Evolutionary conservation across 2,113 vertebrate species (phyloP).

Genomic region (Kryptolebias marmoratus): DNA sequence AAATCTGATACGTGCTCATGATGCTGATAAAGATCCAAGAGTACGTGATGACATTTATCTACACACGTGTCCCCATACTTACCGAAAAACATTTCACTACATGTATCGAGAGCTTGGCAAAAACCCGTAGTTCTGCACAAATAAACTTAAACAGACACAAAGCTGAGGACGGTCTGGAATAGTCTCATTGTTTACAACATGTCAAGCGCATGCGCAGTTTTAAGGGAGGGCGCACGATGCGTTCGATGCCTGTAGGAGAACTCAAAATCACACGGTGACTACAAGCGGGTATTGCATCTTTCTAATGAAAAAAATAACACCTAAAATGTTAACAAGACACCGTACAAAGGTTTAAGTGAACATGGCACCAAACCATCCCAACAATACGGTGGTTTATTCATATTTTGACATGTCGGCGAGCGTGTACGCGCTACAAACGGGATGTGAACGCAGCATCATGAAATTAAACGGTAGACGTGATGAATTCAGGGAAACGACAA

Average conservation of each 20-base stretch:
- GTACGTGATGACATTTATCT: constrained; percentile 49
- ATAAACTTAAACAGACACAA: constrained; percentile 74
- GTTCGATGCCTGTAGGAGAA: constrained; percentile 53
- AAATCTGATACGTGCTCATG: constrained; percentile 61
- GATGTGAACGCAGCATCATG: constrained; percentile 25
- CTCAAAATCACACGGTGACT: background rate
- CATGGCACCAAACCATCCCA: too few relatives aligned
- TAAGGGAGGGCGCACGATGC: constrained; percentile 66
- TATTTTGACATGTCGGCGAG: too few relatives aligned
- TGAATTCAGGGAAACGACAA: constrained; percentile 33
- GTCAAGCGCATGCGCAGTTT: constrained; percentile 75
- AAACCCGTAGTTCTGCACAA: constrained; percentile 50
- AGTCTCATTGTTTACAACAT: constrained; percentile 83
- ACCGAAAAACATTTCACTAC: constrained; percentile 69
- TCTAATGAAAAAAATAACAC: too few relatives aligned
- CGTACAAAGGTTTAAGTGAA: too few relatives aligned
- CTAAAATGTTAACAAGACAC: too few relatives aligned
- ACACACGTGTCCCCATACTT: constrained; percentile 64
- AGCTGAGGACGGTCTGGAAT: constrained; percentile 78
- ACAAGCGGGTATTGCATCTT: too few relatives aligned
- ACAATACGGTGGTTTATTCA: too few relatives aligned
- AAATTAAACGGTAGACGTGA: constrained; percentile 27
- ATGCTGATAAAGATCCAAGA: constrained; percentile 50
- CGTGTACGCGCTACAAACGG: background rate
- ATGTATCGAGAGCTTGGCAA: constrained; percentile 6